Percentiles rank a stretch among this genome's conserved stretches.
phyloP scores from a whole-genome alignment of 2,888 invertebrate species.

The Aethes cnicana region DNA sequence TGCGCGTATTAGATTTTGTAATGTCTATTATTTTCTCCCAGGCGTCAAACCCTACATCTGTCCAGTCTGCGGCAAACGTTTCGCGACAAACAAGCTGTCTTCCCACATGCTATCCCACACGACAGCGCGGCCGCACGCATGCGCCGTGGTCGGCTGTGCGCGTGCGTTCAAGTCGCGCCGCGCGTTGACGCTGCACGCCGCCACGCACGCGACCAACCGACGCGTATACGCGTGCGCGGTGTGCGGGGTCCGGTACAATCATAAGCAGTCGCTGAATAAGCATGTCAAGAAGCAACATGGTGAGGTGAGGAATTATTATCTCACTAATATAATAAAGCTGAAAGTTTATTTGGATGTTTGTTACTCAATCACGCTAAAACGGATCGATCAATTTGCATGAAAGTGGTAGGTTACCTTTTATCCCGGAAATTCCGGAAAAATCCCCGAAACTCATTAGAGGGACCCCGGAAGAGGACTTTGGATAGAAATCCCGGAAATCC shows the following conservation, averaged over 20 bases:
- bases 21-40: too few species aligned
- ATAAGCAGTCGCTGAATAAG: slow-evolving; percentile 62
- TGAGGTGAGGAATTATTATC: slow-evolving; percentile 38
- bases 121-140: slow-evolving; percentile 39
- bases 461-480: too few species aligned
- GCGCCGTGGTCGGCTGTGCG: slow-evolving; percentile 36
- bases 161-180: slow-evolving; percentile 40
- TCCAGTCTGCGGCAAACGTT: slow-evolving; percentile 59
- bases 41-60: slow-evolving; percentile 68
- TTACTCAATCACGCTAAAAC: too few species aligned
- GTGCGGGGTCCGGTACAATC: slow-evolving; percentile 51
- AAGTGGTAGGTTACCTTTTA: too few species aligned
- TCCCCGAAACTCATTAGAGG: too few species aligned
- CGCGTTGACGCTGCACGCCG: slow-evolving; percentile 34
- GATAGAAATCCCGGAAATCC: too few species aligned
- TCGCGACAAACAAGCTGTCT: slow-evolving; percentile 65
- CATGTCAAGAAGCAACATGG: slow-evolving; percentile 53
- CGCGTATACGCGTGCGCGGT: slow-evolving; percentile 40
- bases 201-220: slow-evolving; percentile 37
- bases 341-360: too few species aligned
- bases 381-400: too few species aligned
- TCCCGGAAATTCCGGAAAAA: too few species aligned
- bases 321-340: too few species aligned
- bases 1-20: too few species aligned
- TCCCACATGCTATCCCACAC: slow-evolving; percentile 54